Evolutionary conservation across 2,113 vertebrate genomes (phyloP).

Genomic region (Gymnogyps californianus): DNA sequence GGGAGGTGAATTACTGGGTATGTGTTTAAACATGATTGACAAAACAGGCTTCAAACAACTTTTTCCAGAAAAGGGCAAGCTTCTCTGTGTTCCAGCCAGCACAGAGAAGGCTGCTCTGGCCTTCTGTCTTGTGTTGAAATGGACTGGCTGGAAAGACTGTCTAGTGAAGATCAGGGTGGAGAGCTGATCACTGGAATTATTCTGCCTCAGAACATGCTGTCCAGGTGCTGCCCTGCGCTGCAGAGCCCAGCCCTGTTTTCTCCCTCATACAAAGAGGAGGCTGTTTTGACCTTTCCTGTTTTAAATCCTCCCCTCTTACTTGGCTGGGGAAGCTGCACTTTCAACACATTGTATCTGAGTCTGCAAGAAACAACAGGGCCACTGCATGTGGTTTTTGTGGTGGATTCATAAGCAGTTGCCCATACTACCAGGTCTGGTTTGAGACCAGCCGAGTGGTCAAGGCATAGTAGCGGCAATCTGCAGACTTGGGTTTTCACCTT

Average conservation of each 20-base stretch:
- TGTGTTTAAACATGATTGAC: background rate
- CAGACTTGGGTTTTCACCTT: background rate
- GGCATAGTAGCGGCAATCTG: fast-evolving
- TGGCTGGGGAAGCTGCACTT: background rate
- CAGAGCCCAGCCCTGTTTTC: background rate
- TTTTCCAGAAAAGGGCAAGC: background rate
- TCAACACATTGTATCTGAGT: background rate
- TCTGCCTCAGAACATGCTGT: background rate
- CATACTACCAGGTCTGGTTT: background rate
- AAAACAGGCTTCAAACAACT: background rate
- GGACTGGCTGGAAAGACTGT: background rate
- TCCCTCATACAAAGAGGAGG: background rate
- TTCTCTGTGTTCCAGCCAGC: background rate
- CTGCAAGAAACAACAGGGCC: background rate
- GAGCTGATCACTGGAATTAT: background rate
- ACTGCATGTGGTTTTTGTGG: background rate
- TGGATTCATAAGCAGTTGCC: background rate
- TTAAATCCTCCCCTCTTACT: background rate
- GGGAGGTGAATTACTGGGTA: background rate
- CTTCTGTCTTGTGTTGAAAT: background rate
- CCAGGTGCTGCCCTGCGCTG: background rate
- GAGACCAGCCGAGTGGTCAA: background rate
- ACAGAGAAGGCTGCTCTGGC: background rate
- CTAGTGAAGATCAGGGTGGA: background rate
- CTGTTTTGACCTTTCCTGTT: background rate